Conservation (phyloP, 2,888 invertebrate species). For the Heliconius ismenius region DNA sequence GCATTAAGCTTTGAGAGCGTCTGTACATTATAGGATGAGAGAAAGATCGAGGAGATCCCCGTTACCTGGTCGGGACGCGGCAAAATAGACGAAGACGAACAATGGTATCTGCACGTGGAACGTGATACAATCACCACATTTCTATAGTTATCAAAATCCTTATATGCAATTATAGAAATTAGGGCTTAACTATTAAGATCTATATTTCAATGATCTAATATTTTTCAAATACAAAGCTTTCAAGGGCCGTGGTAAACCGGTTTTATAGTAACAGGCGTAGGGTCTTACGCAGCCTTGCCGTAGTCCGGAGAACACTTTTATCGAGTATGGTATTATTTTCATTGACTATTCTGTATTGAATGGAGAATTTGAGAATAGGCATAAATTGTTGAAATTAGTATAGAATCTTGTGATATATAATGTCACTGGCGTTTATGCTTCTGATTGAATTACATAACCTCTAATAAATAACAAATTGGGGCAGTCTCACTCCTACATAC, state of each 20-base stretch:
- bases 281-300: constrained; percentile 49
- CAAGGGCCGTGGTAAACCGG: constrained; percentile 65
- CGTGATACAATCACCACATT: constrained; percentile 41
- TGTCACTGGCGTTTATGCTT: constrained; percentile 30
- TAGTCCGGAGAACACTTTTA: constrained; percentile 41
- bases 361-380: constrained; percentile 38
- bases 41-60: constrained; percentile 40
- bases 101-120: constrained; percentile 71
- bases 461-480: constrained; percentile 30
- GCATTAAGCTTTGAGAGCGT: background rate
- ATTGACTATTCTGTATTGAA: constrained; percentile 40
- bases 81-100: constrained; percentile 77
- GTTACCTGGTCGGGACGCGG: constrained; percentile 52
- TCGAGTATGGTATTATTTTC: constrained; percentile 43
- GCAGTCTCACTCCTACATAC: constrained; percentile 25
- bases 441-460: constrained; percentile 19
- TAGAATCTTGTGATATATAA: constrained; percentile 26
- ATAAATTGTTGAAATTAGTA: constrained; percentile 38
- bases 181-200: background rate
- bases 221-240: constrained; percentile 45
- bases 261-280: constrained; percentile 70
- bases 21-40: constrained; percentile 25
- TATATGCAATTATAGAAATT: background rate
- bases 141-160: constrained; percentile 26
- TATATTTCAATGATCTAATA: constrained; percentile 7